Percentiles rank a stretch among this genome's conserved stretches.
phyloP scores from a whole-genome alignment of 2,113 vertebrate genomes.

The Hirundichthys speculiger region DNA sequence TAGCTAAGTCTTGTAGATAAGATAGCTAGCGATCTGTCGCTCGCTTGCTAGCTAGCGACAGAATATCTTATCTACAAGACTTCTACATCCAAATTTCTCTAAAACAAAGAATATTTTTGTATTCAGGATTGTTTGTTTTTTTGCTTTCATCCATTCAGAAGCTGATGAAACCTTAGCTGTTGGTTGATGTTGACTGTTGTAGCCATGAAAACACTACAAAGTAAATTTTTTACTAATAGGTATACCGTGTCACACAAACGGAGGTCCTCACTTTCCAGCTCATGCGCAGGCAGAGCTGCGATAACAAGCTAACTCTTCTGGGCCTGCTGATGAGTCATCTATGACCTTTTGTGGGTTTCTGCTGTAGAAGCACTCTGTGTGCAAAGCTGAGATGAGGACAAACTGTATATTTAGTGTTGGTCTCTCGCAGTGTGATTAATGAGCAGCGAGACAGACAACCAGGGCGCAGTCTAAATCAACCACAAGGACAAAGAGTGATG shows the following conservation, averaged over 20 bases:
- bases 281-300: background rate
- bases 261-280: background rate
- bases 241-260: slow-evolving; percentile 12
- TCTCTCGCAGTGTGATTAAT: slow-evolving; percentile 72
- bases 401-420: slow-evolving; percentile 74
- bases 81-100: too few relatives aligned
- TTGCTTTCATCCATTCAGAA: too few relatives aligned
- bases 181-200: background rate
- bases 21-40: too few relatives aligned
- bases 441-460: slow-evolving; percentile 69
- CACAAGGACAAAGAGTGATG: slow-evolving; percentile 70
- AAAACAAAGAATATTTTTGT: too few relatives aligned
- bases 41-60: too few relatives aligned
- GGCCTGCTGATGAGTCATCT: slow-evolving; percentile 48
- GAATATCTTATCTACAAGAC: too few relatives aligned
- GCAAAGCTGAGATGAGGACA: slow-evolving; percentile 67
- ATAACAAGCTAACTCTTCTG: slow-evolving; percentile 22
- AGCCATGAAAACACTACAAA: too few relatives aligned
- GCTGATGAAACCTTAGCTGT: background rate
- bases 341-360: slow-evolving; percentile 56
- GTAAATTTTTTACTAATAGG: background rate
- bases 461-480: slow-evolving; percentile 73
- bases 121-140: too few relatives aligned
- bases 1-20: too few relatives aligned
- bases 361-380: slow-evolving; percentile 61